Evolutionary conservation across 2,113 vertebrate genomes (phyloP).

Genomic region (Crotalus viridis): DNA sequence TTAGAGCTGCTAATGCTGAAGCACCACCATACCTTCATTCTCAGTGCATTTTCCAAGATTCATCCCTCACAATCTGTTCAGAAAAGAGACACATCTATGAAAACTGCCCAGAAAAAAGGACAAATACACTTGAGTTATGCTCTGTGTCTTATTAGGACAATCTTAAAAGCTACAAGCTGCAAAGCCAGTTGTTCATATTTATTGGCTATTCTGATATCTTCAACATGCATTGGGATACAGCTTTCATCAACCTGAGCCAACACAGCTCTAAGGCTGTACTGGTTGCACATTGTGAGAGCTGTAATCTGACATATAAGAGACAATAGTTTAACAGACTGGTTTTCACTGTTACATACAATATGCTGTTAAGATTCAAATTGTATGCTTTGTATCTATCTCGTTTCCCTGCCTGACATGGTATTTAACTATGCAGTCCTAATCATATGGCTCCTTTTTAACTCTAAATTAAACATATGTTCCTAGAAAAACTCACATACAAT

Average conservation of each 20-base stretch:
- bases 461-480: neutral
- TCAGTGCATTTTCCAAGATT: neutral
- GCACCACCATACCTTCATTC: fast-evolving
- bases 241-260: neutral
- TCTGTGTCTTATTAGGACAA: neutral
- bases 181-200: neutral
- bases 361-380: neutral
- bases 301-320: neutral
- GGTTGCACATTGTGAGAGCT: neutral
- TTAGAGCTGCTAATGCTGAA: neutral
- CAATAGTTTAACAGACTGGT: neutral
- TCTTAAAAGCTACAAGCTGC: neutral
- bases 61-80: neutral
- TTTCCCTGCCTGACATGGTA: neutral
- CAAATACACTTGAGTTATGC: neutral
- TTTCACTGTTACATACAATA: neutral
- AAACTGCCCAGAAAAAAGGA: neutral
- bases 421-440: neutral
- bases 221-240: neutral
- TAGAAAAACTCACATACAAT: neutral
- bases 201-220: neutral
- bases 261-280: neutral
- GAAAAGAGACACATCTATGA: neutral
- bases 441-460: neutral
- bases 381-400: neutral